phyloP scores from a whole-genome alignment of 2,888 invertebrate genomes.

The Pyrgus malvae region DNA sequence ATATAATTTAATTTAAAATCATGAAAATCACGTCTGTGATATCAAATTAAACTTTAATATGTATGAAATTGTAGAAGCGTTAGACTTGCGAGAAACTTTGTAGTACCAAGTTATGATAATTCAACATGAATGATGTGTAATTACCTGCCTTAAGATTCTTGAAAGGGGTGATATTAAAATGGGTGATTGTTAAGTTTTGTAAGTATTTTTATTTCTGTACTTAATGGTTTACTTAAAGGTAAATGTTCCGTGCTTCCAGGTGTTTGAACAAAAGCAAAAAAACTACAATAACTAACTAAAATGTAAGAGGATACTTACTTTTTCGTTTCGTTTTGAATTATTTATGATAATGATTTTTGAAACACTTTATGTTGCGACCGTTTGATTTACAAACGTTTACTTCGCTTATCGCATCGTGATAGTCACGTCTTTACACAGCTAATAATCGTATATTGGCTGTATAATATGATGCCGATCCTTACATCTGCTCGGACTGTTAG shows the following conservation, averaged over 20 bases:
- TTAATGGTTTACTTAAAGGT: too few species aligned
- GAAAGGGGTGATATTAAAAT: not conserved
- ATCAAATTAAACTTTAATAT: not conserved
- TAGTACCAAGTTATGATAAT: not conserved
- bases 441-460: too few species aligned
- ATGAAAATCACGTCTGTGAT: not conserved
- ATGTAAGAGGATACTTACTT: too few species aligned
- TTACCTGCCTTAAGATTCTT: not conserved
- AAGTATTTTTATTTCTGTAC: too few species aligned
- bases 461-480: constrained; percentile 21
- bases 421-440: constrained; percentile 20
- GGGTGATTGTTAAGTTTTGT: not conserved
- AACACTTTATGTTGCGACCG: too few species aligned
- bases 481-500: constrained; percentile 4
- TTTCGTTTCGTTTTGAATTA: too few species aligned
- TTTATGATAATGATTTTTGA: too few species aligned
- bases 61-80: not conserved
- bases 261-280: too few species aligned
- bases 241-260: too few species aligned
- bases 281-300: too few species aligned
- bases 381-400: not conserved
- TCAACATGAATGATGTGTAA: not conserved
- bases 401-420: not conserved
- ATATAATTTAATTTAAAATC: too few species aligned
- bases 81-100: not conserved